These are phyloP conservation scores for Papilio glaucus DNA, from an alignment of 1,140 invertebrate genomes.

Conservation along the genomic window DNA sequence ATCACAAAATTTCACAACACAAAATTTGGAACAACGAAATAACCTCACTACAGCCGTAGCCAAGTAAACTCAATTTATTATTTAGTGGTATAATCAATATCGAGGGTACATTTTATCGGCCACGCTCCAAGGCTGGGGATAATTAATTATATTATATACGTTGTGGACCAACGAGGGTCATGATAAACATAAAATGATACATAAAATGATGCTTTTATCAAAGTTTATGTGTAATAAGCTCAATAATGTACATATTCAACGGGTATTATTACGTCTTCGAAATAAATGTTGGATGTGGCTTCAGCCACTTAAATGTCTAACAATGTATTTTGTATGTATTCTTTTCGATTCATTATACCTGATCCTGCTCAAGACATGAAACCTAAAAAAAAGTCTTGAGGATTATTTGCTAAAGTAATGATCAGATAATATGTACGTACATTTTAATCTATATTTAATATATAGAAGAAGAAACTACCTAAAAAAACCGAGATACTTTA, in stretches of 20 bases:
- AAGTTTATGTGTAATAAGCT: neutral
- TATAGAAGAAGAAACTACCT: no score
- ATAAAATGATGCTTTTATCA: neutral
- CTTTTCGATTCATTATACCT: no score
- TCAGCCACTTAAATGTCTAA: no score
- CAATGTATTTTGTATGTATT: no score
- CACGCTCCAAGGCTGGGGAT: conserved; percentile 10
- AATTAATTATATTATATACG: conserved; percentile 12
- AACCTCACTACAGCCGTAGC: neutral
- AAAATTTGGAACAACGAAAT: neutral
- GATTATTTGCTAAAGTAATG: no score
- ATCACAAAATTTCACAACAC: neutral
- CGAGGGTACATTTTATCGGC: conserved; percentile 14
- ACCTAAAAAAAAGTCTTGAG: no score
- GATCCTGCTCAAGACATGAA: no score
- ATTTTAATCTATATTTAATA: no score
- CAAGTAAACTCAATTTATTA: conserved; percentile 18
- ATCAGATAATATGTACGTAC: no score
- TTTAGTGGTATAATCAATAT: conserved; percentile 19
- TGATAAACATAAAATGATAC: neutral
- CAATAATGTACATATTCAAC: neutral
- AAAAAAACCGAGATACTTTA: no score
- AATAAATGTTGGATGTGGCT: no score
- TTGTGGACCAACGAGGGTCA: conserved; percentile 1
- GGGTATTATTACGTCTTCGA: no score